Conservation (phyloP, 1,140 invertebrate species). For the Habropoda laboriosa region DNA sequence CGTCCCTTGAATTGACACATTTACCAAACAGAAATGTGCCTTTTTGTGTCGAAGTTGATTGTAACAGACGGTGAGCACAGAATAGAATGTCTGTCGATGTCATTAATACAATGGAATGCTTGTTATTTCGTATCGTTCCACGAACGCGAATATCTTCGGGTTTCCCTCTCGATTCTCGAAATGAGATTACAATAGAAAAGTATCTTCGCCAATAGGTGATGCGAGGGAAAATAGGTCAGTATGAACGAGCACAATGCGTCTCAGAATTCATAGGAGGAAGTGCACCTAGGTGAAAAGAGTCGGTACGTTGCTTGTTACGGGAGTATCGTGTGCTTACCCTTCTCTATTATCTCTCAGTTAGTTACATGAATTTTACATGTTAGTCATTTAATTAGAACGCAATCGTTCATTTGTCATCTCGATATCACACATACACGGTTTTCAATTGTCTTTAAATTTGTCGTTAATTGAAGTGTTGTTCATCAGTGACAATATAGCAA, state of each 20-base stretch:
- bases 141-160: slow-evolving; percentile 8
- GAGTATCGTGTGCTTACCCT: background rate
- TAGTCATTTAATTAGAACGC: background rate
- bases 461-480: no score
- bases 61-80: background rate
- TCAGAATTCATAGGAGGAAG: slow-evolving; percentile 8
- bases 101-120: slow-evolving; percentile 8
- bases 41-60: background rate
- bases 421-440: no score
- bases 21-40: no score
- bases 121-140: background rate
- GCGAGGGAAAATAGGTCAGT: slow-evolving; percentile 15
- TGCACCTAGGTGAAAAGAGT: background rate
- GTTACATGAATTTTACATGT: background rate
- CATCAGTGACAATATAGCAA: no score
- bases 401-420: background rate
- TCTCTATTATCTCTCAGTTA: background rate
- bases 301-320: slow-evolving; percentile 9
- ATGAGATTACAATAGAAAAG: slow-evolving; percentile 29
- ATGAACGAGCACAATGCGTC: slow-evolving; percentile 15
- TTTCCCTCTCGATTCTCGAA: slow-evolving; percentile 30
- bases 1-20: no score
- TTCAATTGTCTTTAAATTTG: no score
- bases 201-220: slow-evolving; percentile 33
- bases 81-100: background rate